Evolutionary conservation across 2,797 vertebrate species (phyloP).

Genomic region (Chrysolophus pictus): DNA sequence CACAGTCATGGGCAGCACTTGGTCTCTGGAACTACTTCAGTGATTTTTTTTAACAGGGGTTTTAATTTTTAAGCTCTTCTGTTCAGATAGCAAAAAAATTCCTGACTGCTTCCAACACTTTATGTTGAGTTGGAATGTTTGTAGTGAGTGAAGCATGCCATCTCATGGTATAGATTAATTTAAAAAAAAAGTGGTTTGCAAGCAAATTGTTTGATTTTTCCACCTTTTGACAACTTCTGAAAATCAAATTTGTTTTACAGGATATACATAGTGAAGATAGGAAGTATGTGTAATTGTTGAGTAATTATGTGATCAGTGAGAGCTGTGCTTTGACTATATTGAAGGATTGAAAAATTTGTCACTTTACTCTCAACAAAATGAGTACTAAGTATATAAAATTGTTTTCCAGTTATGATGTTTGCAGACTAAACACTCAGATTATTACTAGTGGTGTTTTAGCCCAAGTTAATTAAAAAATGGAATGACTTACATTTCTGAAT

Average conservation of each 20-base stretch:
- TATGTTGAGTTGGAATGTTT: not conserved
- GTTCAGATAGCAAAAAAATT: not conserved
- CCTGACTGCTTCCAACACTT: not conserved
- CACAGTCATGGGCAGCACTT: fast-evolving
- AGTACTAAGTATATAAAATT: not conserved
- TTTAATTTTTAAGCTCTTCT: not conserved
- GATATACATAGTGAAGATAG: not conserved
- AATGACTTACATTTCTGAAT: not conserved
- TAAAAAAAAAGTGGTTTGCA: not conserved
- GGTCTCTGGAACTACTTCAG: not conserved
- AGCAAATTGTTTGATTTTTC: not conserved
- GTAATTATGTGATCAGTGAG: not conserved
- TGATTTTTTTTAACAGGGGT: not conserved
- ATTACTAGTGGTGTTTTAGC: not conserved
- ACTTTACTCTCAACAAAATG: not conserved
- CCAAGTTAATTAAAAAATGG: not conserved
- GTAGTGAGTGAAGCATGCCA: not conserved
- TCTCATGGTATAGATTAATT: not conserved
- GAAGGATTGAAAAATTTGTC: not conserved
- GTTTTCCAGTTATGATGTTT: not conserved
- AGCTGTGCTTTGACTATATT: not conserved
- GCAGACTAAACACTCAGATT: too few species aligned
- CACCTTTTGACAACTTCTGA: not conserved
- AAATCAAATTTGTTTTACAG: not conserved
- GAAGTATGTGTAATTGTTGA: not conserved